Evolutionary conservation across 2,888 invertebrate species (phyloP).

Genomic region (Aromia moschata): DNA sequence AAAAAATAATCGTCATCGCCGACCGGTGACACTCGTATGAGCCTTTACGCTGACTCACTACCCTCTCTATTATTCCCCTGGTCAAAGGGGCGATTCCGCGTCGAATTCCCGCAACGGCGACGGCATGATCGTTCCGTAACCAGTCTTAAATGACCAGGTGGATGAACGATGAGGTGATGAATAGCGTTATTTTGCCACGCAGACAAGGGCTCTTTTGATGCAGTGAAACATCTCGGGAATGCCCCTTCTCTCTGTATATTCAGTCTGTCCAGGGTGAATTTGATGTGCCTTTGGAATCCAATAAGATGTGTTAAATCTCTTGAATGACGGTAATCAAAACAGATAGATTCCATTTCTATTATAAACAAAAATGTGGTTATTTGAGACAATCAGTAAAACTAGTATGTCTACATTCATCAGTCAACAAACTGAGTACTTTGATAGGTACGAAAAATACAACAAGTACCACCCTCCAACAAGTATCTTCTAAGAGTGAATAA

Average conservation of each 20-base stretch:
- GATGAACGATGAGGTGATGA: constrained; percentile 15
- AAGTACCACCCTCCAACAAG: too few species aligned
- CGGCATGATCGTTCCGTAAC: constrained; percentile 13
- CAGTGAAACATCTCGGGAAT: not conserved
- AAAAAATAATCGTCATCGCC: constrained; percentile 14
- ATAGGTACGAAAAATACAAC: too few species aligned
- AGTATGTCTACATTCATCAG: too few species aligned
- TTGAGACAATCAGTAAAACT: too few species aligned
- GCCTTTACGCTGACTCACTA: constrained; percentile 14
- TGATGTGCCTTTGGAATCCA: too few species aligned
- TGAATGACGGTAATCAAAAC: too few species aligned
- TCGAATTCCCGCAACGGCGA: constrained; percentile 7
- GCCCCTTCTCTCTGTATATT: not conserved
- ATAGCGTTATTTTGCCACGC: not conserved
- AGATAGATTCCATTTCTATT: too few species aligned
- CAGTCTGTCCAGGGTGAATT: constrained; percentile 7
- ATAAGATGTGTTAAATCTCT: too few species aligned
- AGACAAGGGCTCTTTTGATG: not conserved
- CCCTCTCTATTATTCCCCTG: constrained; percentile 5
- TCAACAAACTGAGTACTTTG: too few species aligned
- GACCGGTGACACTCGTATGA: constrained; percentile 1
- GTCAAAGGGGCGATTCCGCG: constrained; percentile 16
- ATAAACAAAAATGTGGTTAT: too few species aligned
- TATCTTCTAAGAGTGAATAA: too few species aligned
- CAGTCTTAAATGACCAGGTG: constrained; percentile 19